Evolutionary conservation across 2,888 invertebrate genomes (phyloP), one percentile per base, ranked within the genome.

Genomic region (Metellina segmentata): DNA sequence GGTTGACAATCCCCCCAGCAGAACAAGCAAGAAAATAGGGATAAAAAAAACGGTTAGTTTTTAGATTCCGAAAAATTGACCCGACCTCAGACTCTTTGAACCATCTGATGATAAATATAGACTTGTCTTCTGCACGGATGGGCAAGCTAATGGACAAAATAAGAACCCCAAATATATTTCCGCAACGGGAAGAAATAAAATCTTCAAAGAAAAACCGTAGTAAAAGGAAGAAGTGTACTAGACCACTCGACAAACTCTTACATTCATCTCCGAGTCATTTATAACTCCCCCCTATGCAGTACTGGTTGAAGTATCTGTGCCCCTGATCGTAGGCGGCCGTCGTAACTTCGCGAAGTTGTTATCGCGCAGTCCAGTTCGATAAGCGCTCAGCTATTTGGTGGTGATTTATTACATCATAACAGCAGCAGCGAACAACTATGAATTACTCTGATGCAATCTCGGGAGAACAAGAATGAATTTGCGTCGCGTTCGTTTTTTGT

Each of bases 341-440:
- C 61, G 61, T 61, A 61, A 61, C 61, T 53, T 9, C n/a, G 20
- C 71, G 19, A 48, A 70, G 16, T 13, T 49, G 49, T 75, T 61
- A 19, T 53, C 74, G 8, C 61, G 53, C 53, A 85, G 20, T 61
- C 74, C n/a, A 34, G 13, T 74, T 75, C 61, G 85, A 75, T 75
- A 85, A 52, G 74, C 85, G 34, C 74, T 61, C 48, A 61, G 75
- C 16, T 85, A 85, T 85, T 74, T 34, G 9, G 48, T 16, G 34
- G 52, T 85, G 74, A 85, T 85, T 75, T 85, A 75, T 85, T 16
- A 61, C 74, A 85, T 74, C 53, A 52, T 85, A 85, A 85, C 85
- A 61, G 53, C 61, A 61, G 61, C 16, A 8, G 34, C 49, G 52
- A 82, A 82, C 82, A 82, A 82, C 82, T 52, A 82, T 82, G 72